Evolutionary conservation across 2,797 vertebrate species (phyloP).

Genomic region (Acropternis orthonyx): DNA sequence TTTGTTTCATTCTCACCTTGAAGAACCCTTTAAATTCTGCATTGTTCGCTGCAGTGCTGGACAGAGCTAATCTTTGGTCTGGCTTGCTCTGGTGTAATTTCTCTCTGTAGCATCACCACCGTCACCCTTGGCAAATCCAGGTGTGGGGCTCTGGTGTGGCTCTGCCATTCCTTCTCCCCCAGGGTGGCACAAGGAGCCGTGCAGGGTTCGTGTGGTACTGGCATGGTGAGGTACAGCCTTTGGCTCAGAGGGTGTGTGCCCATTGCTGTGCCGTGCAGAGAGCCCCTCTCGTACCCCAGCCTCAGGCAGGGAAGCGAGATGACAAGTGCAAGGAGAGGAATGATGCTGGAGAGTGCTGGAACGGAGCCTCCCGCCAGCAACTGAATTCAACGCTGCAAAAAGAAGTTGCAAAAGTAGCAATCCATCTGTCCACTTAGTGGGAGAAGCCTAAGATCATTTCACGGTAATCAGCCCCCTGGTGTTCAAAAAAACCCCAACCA

Average conservation of each 20-base stretch:
- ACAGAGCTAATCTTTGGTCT: not conserved
- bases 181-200: rapidly evolving
- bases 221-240: rapidly evolving
- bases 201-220: rapidly evolving
- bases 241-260: rapidly evolving
- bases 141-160: not conserved
- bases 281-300: not conserved
- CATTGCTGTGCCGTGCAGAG: rapidly evolving
- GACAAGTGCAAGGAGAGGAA: not conserved
- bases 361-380: not conserved
- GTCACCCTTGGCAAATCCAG: not conserved
- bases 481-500: not conserved
- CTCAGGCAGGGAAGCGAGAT: not conserved
- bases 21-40: not conserved
- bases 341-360: not conserved
- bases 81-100: rapidly evolving
- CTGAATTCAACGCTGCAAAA: not conserved
- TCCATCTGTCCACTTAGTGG: slow-evolving; percentile 67
- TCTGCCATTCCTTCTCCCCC: not conserved
- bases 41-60: not conserved
- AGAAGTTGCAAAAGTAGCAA: slow-evolving; percentile 36
- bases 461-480: slow-evolving; percentile 38
- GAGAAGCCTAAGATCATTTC: slow-evolving; percentile 43
- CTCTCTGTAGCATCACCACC: rapidly evolving
- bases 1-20: not conserved